Base-by-base conservation (phyloP, 2,888 invertebrate species). In the Mayetiola destructor region DNA sequence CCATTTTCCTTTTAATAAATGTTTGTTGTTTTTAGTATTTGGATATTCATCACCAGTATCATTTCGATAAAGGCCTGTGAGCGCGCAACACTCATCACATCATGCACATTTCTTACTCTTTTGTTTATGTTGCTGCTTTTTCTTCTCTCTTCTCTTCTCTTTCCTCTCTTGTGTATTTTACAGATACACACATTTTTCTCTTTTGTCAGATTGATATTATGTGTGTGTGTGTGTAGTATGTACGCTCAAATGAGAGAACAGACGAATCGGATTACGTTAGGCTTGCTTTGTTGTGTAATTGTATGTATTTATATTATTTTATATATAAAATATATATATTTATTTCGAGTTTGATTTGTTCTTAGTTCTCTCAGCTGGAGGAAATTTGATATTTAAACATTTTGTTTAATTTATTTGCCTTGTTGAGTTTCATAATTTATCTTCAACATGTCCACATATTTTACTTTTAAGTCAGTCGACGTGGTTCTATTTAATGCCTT, bases 381-480 rank as follows among this genome's bases (percentile, higher is more conserved):
- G 48, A 48, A 48, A 48, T 48, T 48, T 23, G 48, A 48, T 48
- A 48, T 48, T 27, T 48, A 27, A n/a, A n/a, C n/a, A n/a, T n/a
- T n/a, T n/a, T n/a, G n/a, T n/a, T n/a, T n/a, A n/a, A n/a, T n/a
- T n/a, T n/a, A n/a, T n/a, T n/a, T n/a, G n/a, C n/a, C n/a, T n/a
- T n/a, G n/a, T n/a, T n/a, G n/a, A n/a, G n/a, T n/a, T n/a, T n/a
- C n/a, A n/a, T n/a, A n/a, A n/a, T n/a, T n/a, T n/a, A n/a, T n/a
- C n/a, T n/a, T n/a, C n/a, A n/a, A n/a, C n/a, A n/a, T n/a, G n/a
- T n/a, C n/a, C n/a, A n/a, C n/a, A n/a, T n/a, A n/a, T n/a, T n/a
- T n/a, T n/a, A n/a, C n/a, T n/a, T n/a, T n/a, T n/a, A n/a, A n/a
- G n/a, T n/a, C n/a, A n/a, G n/a, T n/a, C n/a, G n/a, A n/a, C n/a